Evolutionary conservation across 2,797 vertebrate genomes (phyloP), one percentile per base, ranked within the genome.

Genomic region (Poecilia picta): DNA sequence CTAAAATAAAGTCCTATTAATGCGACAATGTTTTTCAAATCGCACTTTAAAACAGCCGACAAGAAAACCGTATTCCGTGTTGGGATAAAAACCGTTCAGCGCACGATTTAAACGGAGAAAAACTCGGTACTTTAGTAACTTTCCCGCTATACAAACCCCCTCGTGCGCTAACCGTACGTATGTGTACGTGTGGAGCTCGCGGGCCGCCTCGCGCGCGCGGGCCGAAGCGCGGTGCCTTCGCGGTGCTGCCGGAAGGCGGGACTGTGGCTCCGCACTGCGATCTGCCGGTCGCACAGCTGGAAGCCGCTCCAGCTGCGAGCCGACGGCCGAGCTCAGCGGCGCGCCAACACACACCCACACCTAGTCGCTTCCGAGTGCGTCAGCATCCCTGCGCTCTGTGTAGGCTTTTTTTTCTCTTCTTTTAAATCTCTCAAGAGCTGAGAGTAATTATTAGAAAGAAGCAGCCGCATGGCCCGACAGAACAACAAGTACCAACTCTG

Each of bases 201-300:
- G 0, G 3, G 2, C 36, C 0, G 72, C 53, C 78, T 20, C 47
- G 73, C 7, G 3, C 7, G 3, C 79, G 11, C 77, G 82, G n/a
- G 23, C 78, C 2, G 49, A 8, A 28, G 43, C 8, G 83, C 31
- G 77, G 83, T 70, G 89, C 47, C 82, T 88, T 85, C 23, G 84
- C 62, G 77, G 68, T 78, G 3, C 85, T 20, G 53, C 90, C 92
- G 78, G 87, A 78, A 93, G 93, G 93, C 93, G 92, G 92, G 88
- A 91, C 91, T 91, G 89, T 86, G 81, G 81, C 84, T 92, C 91
- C 77, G 90, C 91, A 72, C 87, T 84, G 80, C 55, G 74, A 51
- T 13, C 23, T 36, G 83, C 3, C 76, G 39, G 77, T 51, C 2
- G 75, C 89, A 83, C 91, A 91, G 88, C 91, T 91, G 92, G 91